Conservation (phyloP, 2,888 invertebrate species). For the Xylocampa areola region DNA sequence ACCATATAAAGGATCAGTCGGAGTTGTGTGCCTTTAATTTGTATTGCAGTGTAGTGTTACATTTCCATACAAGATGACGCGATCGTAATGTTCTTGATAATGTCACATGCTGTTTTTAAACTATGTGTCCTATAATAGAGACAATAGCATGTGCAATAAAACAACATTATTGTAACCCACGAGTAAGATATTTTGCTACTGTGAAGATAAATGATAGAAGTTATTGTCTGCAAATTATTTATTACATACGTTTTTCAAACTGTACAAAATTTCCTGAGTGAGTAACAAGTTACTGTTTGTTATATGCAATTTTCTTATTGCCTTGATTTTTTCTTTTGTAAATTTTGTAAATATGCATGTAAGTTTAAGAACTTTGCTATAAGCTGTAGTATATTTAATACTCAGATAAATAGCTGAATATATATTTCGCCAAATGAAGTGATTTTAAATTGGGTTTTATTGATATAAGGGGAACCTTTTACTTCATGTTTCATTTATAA, state of each 20-base stretch:
- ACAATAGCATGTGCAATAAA: conserved; percentile 17
- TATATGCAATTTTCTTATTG: conserved; percentile 37
- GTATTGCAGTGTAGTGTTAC: conserved; percentile 51
- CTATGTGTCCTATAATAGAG: conserved; percentile 7
- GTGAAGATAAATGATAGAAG: conserved; percentile 22
- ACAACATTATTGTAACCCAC: conserved; percentile 14
- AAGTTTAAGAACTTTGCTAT: conserved; percentile 74
- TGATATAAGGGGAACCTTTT: conserved; percentile 41
- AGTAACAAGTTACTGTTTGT: conserved; percentile 38
- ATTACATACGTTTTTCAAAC: conserved; percentile 21
- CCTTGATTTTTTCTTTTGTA: conserved; percentile 68
- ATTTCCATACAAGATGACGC: conserved; percentile 26
- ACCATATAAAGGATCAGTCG: conserved; percentile 53
- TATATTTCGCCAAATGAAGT: conserved; percentile 58
- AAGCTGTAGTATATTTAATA: conserved; percentile 60
- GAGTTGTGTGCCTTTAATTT: conserved; percentile 65
- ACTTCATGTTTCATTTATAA: conserved; percentile 40
- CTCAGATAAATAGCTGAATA: conserved; percentile 57
- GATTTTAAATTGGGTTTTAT: conserved; percentile 60
- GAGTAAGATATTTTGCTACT: conserved; percentile 39
- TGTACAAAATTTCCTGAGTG: conserved; percentile 54
- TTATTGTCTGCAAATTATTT: conserved; percentile 35
- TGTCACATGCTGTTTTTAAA: conserved; percentile 27
- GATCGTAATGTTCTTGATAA: conserved; percentile 29
- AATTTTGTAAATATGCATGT: conserved; percentile 83